Conservation (phyloP, 2,797 vertebrate genomes). For the Bucorvus abyssinicus region DNA sequence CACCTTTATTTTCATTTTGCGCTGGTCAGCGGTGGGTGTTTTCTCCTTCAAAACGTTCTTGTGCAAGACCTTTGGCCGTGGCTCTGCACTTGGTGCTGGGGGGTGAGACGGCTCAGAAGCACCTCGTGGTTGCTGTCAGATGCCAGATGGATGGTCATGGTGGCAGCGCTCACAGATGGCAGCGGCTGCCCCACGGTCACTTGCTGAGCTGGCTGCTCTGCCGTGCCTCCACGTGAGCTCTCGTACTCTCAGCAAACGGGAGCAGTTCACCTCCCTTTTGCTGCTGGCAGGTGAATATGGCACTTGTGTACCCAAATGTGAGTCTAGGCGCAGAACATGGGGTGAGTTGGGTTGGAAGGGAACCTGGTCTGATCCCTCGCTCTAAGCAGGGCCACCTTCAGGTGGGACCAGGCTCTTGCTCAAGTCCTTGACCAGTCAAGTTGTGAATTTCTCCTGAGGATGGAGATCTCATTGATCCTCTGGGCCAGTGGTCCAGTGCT, state of each 20-base stretch:
- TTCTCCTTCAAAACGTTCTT: fast-evolving
- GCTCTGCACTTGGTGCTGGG: fast-evolving
- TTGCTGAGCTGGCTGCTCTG: not conserved
- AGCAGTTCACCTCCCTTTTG: not conserved
- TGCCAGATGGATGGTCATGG: not conserved
- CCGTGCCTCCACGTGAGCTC: not conserved
- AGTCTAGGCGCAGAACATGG: fast-evolving
- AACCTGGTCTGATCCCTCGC: not conserved
- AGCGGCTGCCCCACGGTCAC: fast-evolving
- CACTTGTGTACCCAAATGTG: no score
- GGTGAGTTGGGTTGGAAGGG: not conserved
- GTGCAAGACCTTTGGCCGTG: not conserved
- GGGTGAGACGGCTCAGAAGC: not conserved
- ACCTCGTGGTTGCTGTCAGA: fast-evolving
- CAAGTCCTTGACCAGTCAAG: not conserved
- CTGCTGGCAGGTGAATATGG: fast-evolving
- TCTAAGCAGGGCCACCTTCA: not conserved
- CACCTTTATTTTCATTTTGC: not conserved
- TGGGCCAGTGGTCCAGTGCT: not conserved
- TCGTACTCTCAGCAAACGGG: not conserved
- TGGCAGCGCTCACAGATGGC: not conserved
- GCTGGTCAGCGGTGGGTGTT: fast-evolving
- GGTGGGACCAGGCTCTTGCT: not conserved
- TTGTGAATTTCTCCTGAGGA: not conserved
- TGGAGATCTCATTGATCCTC: fast-evolving